Conservation (phyloP, 2,888 invertebrate genomes). For the Leptinotarsa peninsularis region DNA sequence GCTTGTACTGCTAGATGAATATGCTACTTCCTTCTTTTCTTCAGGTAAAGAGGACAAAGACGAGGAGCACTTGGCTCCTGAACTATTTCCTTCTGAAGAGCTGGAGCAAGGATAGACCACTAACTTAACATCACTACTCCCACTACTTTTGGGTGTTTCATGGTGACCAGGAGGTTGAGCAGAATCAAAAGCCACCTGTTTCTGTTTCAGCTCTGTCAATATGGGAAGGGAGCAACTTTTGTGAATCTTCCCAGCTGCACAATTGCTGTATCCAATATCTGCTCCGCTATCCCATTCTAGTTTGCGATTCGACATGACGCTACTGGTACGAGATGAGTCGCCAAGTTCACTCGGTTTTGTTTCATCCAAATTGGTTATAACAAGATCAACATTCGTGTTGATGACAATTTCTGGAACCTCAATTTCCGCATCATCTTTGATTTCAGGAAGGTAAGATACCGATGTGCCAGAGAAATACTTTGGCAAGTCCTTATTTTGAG, state of each 20-base stretch:
- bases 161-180: neutral
- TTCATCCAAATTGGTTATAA: conserved; percentile 28
- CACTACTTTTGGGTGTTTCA: neutral
- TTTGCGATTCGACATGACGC: conserved; percentile 78
- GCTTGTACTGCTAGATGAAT: conserved; percentile 17
- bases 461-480: conserved; percentile 72
- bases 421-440: conserved; percentile 42
- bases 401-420: conserved; percentile 28
- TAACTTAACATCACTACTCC: conserved; percentile 36
- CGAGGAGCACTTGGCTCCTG: conserved; percentile 23
- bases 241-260: conserved; percentile 57
- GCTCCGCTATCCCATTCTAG: conserved; percentile 91
- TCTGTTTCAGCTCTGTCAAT: conserved; percentile 33
- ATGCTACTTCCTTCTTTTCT: conserved; percentile 25
- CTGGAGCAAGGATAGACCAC: conserved; percentile 39
- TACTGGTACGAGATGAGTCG: conserved; percentile 77
- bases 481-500: conserved; percentile 74
- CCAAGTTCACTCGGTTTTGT: conserved; percentile 36
- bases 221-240: conserved; percentile 62
- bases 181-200: conserved; percentile 17
- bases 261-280: conserved; percentile 80
- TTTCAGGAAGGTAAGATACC: conserved; percentile 52
- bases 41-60: conserved; percentile 29
- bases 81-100: conserved; percentile 35
- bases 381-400: conserved; percentile 35